Conservation (phyloP, 1,140 invertebrate species). For the Lordiphosa mommai region DNA sequence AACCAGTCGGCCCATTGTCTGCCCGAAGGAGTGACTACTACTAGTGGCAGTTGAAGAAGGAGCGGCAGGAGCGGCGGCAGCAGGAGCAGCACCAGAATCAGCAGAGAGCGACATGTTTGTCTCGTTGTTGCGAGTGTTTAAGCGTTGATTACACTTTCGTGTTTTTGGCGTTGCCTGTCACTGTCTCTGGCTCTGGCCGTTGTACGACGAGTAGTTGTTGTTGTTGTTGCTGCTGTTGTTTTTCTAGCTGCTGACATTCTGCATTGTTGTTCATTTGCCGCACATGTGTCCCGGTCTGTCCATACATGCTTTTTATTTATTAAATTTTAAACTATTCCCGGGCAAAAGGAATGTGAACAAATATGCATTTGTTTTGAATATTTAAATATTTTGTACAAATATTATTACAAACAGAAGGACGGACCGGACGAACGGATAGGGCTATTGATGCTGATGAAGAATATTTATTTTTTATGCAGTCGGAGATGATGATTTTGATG, state of each 20-base stretch:
- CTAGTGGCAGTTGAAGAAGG: background rate
- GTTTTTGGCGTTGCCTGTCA: slow-evolving; percentile 61
- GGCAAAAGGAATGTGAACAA: too few species aligned
- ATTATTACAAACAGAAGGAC: too few species aligned
- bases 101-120: slow-evolving; percentile 45
- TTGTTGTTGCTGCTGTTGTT: slow-evolving; percentile 23
- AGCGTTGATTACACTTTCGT: slow-evolving; percentile 77
- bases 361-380: too few species aligned
- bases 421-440: too few species aligned
- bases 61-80: background rate
- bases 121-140: slow-evolving; percentile 69
- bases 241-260: slow-evolving; percentile 1
- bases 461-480: too few species aligned
- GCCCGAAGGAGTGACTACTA: background rate
- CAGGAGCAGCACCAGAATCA: background rate
- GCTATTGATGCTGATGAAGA: too few species aligned
- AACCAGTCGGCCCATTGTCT: too few species aligned
- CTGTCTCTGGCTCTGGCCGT: slow-evolving; percentile 48
- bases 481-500: too few species aligned
- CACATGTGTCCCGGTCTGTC: slow-evolving; percentile 31
- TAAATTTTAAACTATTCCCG: too few species aligned
- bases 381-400: too few species aligned
- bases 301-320: too few species aligned
- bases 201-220: slow-evolving; percentile 1
- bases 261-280: slow-evolving; percentile 44